Evolutionary conservation across 2,888 invertebrate genomes (phyloP).

Genomic region (Danaus chrysippus): DNA sequence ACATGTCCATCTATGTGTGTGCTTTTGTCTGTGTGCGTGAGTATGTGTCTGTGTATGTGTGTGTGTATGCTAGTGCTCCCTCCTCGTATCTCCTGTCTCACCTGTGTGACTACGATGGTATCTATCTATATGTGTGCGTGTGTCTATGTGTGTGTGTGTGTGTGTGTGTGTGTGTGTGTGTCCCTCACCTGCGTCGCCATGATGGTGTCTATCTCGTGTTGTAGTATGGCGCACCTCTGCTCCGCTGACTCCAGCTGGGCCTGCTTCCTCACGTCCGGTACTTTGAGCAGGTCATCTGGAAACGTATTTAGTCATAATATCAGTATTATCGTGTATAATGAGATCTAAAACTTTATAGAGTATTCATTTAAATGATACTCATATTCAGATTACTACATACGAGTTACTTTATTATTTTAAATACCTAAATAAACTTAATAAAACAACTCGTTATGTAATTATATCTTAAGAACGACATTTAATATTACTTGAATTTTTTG

Average conservation of each 20-base stretch:
- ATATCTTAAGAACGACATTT: too few relatives aligned
- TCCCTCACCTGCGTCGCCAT: slow-evolving; percentile 62
- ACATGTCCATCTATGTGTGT: background rate
- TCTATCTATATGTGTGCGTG: slow-evolving; percentile 61
- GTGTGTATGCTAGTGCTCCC: too few relatives aligned
- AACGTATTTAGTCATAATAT: background rate
- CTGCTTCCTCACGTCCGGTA: slow-evolving; percentile 70
- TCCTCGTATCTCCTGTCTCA: too few relatives aligned
- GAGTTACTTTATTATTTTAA: too few relatives aligned
- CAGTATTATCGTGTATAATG: background rate
- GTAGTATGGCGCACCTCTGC: slow-evolving; percentile 59
- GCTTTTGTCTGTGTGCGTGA: too few relatives aligned
- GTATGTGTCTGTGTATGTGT: too few relatives aligned
- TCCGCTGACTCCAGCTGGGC: slow-evolving; percentile 67
- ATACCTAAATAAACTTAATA: too few relatives aligned
- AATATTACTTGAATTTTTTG: too few relatives aligned
- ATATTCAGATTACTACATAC: too few relatives aligned
- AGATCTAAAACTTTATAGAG: too few relatives aligned
- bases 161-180: background rate
- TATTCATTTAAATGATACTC: too few relatives aligned
- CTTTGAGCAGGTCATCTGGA: slow-evolving; percentile 68
- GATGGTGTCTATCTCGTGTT: slow-evolving; percentile 67
- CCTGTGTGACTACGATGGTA: slow-evolving; percentile 47
- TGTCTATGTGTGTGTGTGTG: slow-evolving; percentile 2
- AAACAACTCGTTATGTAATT: too few relatives aligned